Base-by-base conservation (phyloP, 2,113 vertebrate genomes). In the Protomyctophum bolini region DNA sequence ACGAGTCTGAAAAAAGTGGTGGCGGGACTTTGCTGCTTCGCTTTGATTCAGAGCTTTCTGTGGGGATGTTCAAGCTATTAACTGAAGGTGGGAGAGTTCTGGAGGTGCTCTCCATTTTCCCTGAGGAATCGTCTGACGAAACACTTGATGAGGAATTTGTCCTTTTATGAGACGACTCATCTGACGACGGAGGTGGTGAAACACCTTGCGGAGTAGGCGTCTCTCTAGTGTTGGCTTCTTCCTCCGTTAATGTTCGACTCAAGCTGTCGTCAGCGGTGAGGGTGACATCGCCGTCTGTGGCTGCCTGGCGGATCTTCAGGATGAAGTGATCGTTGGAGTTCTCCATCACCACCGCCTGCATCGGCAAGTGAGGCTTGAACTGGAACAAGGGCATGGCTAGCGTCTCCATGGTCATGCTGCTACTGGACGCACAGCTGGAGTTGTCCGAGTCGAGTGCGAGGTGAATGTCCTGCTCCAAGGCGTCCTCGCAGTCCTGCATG, bases 291-390 rank as follows among this genome's bases (percentile, higher is more conserved):
- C 65, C 55, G 0, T 15, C 76, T 0, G 67, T 0, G 70, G 89
- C 83, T 0, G 95, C 89, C 58, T 94, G 95, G 6, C 95, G 93
- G 14, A 99, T 99, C 89, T 96, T 98, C 2, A 99, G 91, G 55
- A 99, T 95, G 56, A 99, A 98, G 72, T 98, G 97, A 76, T 98
- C 96, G 0, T 98, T 98, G 67, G 98, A 99, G 78, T 91, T 95
- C 86, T 99, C 98, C 95, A 96, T 97, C 81, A 99, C 96, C 12
- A 97, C 94, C 0, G 97, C 98, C 77, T 97, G 96, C 96, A 98
- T 98, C 10, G 95, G 96, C 2, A 96, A 71, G 80, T 95, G 94
- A 4, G 95, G 92, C 68, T 94, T 95, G 87, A 95, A 96, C 68
- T 96, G 89, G 66, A 98, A 97, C 6, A 89, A 91, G 0, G 93